Evolutionary conservation across 2,888 invertebrate genomes (phyloP), one percentile per base, ranked within the genome.

Genomic region (Acanthosepion pharaonis): DNA sequence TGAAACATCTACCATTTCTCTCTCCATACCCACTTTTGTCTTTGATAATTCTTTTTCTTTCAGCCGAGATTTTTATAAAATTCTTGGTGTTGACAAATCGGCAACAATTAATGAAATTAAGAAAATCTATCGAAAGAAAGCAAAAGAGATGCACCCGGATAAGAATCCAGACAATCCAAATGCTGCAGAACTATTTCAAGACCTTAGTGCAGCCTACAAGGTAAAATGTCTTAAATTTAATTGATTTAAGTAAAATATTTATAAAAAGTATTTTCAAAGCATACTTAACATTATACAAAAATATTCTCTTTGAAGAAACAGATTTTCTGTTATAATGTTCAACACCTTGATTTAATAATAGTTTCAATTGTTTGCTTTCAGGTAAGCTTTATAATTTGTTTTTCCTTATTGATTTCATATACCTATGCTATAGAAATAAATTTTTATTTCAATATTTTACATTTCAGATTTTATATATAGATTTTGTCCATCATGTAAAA

Each of bases 101-200:
- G 99, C 99, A 42, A 98, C 98, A 96, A 98, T 98, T 95, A 99
- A 99, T 98, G 99, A 99, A 97, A 99, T 99, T 95, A 99, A 99
- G 97, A 99, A 99, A 98, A 99, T 99, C 92, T 99, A 99, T 97
- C 98, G 99, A 97, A 98, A 98, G 97, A 97, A 99, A 97, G 99
- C 99, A 48, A 99, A 99, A 98, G 99, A 99, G 97, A 98, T 99
- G 95, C 99, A 99, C 98, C 99, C 99, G 28, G 99, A 99, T 97
- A 99, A 99, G 97, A 99, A 99, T 97, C 98, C 98, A 97, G 98
- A 98, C 97, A 99, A 99, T 98, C 99, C 99, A 0, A 98, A 98
- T 94, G 99, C 99, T 0, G 98, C 99, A 0, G 98, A 98, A 96
- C 99, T 99, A 97, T 99, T 99, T 97, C 99, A 99, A 98, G 99